phyloP scores from a whole-genome alignment of 2,113 vertebrate genomes.

The Castor canadensis region DNA sequence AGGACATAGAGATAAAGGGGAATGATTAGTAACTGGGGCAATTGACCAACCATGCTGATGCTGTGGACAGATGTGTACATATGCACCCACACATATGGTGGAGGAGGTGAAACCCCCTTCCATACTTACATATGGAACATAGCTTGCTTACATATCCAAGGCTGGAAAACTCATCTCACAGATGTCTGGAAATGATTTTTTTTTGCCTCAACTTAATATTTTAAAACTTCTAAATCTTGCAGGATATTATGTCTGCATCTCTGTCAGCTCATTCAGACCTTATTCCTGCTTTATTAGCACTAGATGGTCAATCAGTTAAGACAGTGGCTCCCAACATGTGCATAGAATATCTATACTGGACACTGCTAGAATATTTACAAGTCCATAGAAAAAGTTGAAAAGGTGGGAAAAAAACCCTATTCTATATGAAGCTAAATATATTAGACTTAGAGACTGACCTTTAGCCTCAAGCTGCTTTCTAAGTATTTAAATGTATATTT shows the following conservation, averaged over 20 bases:
- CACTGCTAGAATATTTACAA: not conserved
- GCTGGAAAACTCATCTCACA: not conserved
- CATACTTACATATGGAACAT: not conserved
- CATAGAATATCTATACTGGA: not conserved
- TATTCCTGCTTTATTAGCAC: not conserved
- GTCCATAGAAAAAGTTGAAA: not conserved
- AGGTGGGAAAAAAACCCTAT: not conserved
- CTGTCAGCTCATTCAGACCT: not conserved
- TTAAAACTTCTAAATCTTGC: not conserved
- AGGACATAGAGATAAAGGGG: not conserved
- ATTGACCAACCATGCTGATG: not conserved
- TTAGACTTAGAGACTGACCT: not conserved
- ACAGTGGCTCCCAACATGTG: not conserved
- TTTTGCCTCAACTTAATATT: not conserved
- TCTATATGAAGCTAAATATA: not conserved
- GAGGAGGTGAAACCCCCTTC: not conserved
- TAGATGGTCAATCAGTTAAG: not conserved
- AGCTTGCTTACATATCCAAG: not conserved
- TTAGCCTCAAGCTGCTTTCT: not conserved
- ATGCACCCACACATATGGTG: no score
- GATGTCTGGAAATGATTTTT: not conserved
- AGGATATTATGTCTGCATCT: not conserved
- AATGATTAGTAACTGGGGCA: no score
- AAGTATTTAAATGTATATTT: not conserved
- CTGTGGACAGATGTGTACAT: no score